Evolutionary conservation across 2,113 vertebrate species (phyloP).

Genomic region (Astur gentilis): DNA sequence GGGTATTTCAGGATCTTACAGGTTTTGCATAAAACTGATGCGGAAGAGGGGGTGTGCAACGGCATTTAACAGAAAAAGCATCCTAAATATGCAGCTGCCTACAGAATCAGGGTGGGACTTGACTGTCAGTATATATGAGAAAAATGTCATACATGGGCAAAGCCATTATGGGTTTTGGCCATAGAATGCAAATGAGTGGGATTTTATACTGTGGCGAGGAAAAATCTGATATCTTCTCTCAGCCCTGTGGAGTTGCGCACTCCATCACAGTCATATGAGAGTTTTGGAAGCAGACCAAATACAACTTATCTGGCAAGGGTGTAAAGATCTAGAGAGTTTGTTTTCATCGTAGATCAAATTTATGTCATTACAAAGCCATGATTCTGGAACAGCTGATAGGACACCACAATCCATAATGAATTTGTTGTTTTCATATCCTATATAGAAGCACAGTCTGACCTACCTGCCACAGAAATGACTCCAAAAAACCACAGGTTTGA

Average conservation of each 20-base stretch:
- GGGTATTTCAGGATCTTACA: constrained; percentile 30
- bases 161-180: background rate
- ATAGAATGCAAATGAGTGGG: background rate
- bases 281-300: background rate
- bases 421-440: background rate
- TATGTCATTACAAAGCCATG: background rate
- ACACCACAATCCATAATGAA: background rate
- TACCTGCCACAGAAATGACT: accelerated
- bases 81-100: background rate
- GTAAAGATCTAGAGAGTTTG: background rate
- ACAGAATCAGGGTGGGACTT: background rate
- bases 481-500: background rate
- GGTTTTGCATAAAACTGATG: background rate
- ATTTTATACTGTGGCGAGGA: background rate
- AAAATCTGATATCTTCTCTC: background rate
- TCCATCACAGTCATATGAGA: background rate
- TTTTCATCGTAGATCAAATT: background rate
- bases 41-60: constrained; percentile 5
- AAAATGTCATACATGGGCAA: constrained; percentile 37
- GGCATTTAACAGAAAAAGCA: constrained; percentile 29
- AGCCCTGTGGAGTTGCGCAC: background rate
- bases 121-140: background rate
- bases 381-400: background rate
- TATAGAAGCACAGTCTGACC: background rate
- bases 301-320: background rate